Percentiles rank a stretch among this genome's conserved stretches.
These are phyloP conservation scores for Hiodon alosoides DNA, from an alignment of 2,113 vertebrate genomes.

Conservation along the genomic window DNA sequence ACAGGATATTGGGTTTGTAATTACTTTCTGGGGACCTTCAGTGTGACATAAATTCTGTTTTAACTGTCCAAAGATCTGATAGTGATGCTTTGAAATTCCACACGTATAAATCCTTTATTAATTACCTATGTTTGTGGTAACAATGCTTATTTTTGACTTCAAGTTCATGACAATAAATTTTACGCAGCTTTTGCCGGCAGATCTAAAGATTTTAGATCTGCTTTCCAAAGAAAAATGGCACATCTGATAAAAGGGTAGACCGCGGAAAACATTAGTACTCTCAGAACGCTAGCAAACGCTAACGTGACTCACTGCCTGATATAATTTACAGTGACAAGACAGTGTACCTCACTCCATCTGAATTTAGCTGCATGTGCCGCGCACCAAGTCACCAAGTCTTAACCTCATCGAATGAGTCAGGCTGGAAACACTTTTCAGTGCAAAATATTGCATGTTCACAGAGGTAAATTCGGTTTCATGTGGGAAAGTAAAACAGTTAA, in stretches of 20 bases:
- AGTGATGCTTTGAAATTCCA: slow-evolving; percentile 28
- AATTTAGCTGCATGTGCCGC: background rate
- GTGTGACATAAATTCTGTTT: slow-evolving; percentile 55
- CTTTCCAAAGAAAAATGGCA: background rate
- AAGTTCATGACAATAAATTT: background rate
- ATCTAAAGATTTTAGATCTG: background rate
- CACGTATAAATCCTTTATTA: slow-evolving; percentile 28
- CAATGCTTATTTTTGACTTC: slow-evolving; percentile 4
- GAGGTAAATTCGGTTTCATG: too few relatives aligned
- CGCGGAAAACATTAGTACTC: too few relatives aligned
- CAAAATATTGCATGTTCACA: background rate
- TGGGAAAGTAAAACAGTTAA: too few relatives aligned
- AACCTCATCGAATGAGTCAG: background rate
- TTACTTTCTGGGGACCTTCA: slow-evolving; percentile 57
- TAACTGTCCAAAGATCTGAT: slow-evolving; percentile 41
- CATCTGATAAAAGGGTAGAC: too few relatives aligned
- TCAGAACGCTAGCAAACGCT: background rate
- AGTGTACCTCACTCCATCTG: slow-evolving; percentile 12
- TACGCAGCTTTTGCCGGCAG: background rate
- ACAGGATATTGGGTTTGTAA: slow-evolving; percentile 68
- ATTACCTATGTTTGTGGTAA: slow-evolving; percentile 20
- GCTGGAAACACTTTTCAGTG: background rate
- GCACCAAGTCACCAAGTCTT: background rate
- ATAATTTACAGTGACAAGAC: slow-evolving; percentile 18
- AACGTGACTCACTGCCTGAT: slow-evolving; percentile 25